Percentiles rank a stretch among this genome's conserved stretches.
These are phyloP conservation scores for Pseudachorutes palmiensis DNA, from an alignment of 1,140 invertebrate species.

Conservation along the genomic window DNA sequence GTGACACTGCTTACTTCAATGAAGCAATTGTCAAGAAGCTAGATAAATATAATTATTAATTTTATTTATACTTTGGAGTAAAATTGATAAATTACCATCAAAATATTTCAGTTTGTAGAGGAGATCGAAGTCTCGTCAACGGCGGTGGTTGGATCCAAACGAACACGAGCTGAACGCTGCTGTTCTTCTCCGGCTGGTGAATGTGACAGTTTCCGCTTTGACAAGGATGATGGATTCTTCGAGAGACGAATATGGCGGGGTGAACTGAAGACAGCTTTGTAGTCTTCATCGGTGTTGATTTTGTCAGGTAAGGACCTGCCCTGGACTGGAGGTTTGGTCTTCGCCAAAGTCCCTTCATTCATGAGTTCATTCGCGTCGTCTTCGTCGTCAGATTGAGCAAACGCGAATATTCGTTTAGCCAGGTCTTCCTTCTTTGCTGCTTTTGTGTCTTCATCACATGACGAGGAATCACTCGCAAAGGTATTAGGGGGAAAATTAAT, in stretches of 20 bases:
- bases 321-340: neutral
- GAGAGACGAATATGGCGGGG: neutral
- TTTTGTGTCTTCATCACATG: no score
- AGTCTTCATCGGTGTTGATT: neutral
- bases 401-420: no score
- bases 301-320: neutral
- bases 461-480: no score
- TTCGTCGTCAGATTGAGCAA: no score
- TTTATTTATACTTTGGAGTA: neutral
- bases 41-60: neutral
- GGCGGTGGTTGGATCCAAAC: no score
- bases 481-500: no score
- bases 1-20: neutral
- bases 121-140: no score
- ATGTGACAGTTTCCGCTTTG: neutral
- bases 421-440: no score
- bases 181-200: neutral
- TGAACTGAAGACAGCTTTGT: neutral
- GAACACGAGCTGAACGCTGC: neutral
- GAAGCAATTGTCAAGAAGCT: conserved; percentile 4
- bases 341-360: neutral
- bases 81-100: neutral
- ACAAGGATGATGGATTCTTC: neutral
- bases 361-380: no score
- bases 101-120: neutral